Evolutionary conservation across 2,797 vertebrate species (phyloP).

Genomic region (Thunnus albacares): DNA sequence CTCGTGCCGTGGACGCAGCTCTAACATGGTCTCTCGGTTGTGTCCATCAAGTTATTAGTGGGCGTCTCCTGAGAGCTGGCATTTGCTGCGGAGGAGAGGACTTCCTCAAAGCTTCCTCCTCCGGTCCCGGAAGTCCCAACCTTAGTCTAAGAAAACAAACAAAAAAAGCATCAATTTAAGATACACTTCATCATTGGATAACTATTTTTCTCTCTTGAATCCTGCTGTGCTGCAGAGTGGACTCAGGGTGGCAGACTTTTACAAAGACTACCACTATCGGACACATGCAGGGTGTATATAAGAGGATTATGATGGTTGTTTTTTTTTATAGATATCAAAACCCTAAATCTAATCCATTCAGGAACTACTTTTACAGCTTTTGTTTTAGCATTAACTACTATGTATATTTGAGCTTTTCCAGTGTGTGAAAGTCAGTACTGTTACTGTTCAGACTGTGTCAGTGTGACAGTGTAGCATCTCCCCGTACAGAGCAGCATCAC

Average conservation of each 20-base stretch:
- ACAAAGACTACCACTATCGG: conserved; percentile 1
- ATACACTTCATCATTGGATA: background rate
- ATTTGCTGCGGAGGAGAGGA: conserved; percentile 93
- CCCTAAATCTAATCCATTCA: background rate
- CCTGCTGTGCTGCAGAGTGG: conserved; percentile 6
- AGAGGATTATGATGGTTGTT: background rate
- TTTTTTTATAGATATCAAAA: background rate
- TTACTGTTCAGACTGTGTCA: background rate
- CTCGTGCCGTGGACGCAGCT: background rate
- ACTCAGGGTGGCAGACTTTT: conserved; percentile 41
- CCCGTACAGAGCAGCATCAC: conserved; percentile 1
- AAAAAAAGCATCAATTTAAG: background rate
- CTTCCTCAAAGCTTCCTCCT: conserved; percentile 94
- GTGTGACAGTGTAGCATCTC: too few species aligned
- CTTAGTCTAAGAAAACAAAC: conserved; percentile 86
- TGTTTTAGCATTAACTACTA: background rate
- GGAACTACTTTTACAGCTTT: background rate
- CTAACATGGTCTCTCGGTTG: conserved; percentile 87
- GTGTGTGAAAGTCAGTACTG: background rate
- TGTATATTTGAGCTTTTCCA: background rate
- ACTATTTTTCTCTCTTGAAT: background rate
- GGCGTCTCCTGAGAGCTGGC: conserved; percentile 92
- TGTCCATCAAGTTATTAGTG: conserved; percentile 81
- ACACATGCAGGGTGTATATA: background rate
- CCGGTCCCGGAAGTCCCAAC: conserved; percentile 86